Percentiles rank a stretch among this genome's conserved stretches.
Conservation (phyloP, 2,113 vertebrate species). For the Rutilus rutilus region DNA sequence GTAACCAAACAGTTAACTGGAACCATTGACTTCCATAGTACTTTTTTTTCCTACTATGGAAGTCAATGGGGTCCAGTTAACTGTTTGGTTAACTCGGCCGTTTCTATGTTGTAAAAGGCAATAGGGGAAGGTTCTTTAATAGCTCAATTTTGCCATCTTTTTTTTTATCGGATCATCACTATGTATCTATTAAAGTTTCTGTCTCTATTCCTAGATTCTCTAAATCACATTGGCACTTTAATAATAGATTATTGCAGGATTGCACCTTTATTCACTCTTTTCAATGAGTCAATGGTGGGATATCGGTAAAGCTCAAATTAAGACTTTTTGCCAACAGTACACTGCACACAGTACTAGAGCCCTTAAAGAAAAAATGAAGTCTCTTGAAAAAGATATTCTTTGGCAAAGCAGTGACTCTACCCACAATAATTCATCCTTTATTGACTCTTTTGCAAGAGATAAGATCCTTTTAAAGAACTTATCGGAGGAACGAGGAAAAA, state of each 20-base stretch:
- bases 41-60: no score
- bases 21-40: no score
- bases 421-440: no score
- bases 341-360: neutral
- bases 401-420: neutral
- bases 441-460: no score
- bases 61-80: no score
- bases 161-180: constrained; percentile 5
- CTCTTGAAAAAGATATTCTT: neutral
- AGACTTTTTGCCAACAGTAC: neutral
- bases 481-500: no score
- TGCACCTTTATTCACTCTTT: neutral
- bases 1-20: no score
- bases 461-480: no score
- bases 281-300: neutral
- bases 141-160: neutral
- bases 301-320: neutral
- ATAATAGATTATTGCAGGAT: neutral
- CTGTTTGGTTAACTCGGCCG: no score
- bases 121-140: neutral
- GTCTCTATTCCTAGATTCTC: neutral
- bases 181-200: neutral
- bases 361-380: neutral
- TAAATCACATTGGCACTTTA: neutral
- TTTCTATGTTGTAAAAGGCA: no score